Evolutionary conservation across 2,797 vertebrate genomes (phyloP).

Genomic region (Pterois miles): DNA sequence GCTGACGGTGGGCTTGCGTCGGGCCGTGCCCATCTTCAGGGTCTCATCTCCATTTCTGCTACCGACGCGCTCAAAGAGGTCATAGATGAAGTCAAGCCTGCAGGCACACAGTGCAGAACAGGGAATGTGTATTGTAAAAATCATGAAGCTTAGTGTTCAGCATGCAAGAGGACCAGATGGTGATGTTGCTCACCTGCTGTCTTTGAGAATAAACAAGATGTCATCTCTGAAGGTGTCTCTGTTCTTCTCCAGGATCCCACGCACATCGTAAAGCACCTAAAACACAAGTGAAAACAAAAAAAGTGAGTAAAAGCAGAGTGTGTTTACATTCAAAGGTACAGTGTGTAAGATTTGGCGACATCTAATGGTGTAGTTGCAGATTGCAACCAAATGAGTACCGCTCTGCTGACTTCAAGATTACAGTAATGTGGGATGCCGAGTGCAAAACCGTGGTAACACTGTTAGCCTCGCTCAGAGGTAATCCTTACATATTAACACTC

Average conservation of each 20-base stretch:
- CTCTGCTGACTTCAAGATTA: too few relatives aligned
- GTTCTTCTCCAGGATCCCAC: constrained; percentile 94
- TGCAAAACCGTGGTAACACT: too few relatives aligned
- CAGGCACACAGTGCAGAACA: constrained; percentile 17
- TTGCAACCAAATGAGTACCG: too few relatives aligned
- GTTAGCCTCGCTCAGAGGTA: too few relatives aligned
- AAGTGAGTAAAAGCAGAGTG: not conserved
- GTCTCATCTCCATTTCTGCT: constrained; percentile 90
- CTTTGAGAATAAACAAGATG: constrained; percentile 91
- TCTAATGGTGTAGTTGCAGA: too few relatives aligned
- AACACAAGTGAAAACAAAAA: not conserved
- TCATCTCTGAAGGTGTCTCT: constrained; percentile 95
- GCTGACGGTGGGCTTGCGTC: constrained; percentile 93
- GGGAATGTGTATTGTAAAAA: too few relatives aligned
- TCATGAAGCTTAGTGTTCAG: too few relatives aligned
- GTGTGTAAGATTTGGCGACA: too few relatives aligned
- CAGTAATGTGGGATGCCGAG: too few relatives aligned
- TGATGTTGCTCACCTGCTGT: constrained; percentile 86
- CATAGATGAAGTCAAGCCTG: constrained; percentile 95
- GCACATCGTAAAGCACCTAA: constrained; percentile 91
- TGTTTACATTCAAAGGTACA: too few relatives aligned
- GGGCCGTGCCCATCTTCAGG: constrained; percentile 92
- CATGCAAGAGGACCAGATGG: not conserved
- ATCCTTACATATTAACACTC: too few relatives aligned
- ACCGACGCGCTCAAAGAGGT: constrained; percentile 93